Conservation (phyloP, 2,888 invertebrate genomes). For the Penaeus monodon region DNA sequence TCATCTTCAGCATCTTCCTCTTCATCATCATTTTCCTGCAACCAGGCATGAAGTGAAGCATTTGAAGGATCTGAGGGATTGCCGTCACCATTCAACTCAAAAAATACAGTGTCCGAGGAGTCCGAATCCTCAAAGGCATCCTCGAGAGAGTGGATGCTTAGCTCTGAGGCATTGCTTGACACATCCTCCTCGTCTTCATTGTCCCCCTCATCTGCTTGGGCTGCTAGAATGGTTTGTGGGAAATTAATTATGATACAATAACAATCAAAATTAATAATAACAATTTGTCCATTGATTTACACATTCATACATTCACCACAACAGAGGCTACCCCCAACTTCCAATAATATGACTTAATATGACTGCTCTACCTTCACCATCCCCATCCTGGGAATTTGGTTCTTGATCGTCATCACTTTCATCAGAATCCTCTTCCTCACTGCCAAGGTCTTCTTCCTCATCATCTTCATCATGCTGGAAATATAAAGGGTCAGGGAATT, state of each 20-base stretch:
- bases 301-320: too few species aligned
- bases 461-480: constrained; percentile 64
- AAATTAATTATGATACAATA: too few species aligned
- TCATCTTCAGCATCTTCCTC: constrained; percentile 34
- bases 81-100: constrained; percentile 40
- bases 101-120: constrained; percentile 22
- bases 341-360: not conserved
- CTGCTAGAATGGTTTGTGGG: too few species aligned
- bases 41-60: constrained; percentile 41
- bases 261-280: too few species aligned
- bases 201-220: constrained; percentile 1
- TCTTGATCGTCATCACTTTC: constrained; percentile 64
- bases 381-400: constrained; percentile 47
- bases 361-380: constrained; percentile 18
- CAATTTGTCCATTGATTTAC: too few species aligned
- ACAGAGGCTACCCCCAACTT: not conserved
- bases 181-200: constrained; percentile 9
- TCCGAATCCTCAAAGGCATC: not conserved
- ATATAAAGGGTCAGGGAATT: too few species aligned
- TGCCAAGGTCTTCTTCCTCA: constrained; percentile 65
- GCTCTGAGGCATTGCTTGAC: constrained; percentile 1
- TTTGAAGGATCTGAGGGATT: constrained; percentile 30
- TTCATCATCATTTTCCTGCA: constrained; percentile 30
- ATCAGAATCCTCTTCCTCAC: constrained; percentile 65
- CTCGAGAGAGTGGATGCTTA: not conserved